phyloP scores from a whole-genome alignment of 2,888 invertebrate genomes.

The Yponomeuta cagnagella region DNA sequence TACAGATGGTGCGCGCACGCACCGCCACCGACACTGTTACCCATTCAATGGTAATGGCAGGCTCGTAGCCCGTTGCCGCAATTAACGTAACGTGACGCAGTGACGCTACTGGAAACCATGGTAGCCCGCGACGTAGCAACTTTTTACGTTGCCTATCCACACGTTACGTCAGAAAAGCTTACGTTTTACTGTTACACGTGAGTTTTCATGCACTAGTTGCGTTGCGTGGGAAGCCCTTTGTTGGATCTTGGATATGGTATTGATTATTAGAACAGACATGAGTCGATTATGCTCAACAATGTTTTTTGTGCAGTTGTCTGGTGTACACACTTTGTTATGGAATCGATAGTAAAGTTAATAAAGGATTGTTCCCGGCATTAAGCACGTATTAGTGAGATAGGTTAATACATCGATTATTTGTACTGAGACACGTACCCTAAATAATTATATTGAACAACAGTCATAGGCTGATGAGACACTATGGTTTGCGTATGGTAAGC shows the following conservation, averaged over 20 bases:
- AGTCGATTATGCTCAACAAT: background rate
- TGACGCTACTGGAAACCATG: slow-evolving; percentile 13
- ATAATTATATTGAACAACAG: no score
- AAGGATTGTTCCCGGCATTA: no score
- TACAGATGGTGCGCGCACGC: slow-evolving; percentile 4
- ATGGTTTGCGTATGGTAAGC: no score
- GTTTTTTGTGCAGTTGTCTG: background rate
- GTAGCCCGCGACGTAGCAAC: background rate
- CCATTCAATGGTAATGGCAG: slow-evolving; percentile 43
- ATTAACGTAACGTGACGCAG: slow-evolving; percentile 21
- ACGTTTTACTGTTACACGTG: slow-evolving; percentile 4
- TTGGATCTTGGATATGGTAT: background rate
- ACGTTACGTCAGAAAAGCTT: slow-evolving; percentile 3
- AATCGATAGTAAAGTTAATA: no score
- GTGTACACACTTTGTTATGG: background rate
- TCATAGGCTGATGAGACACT: no score
- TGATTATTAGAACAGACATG: slow-evolving; percentile 6
- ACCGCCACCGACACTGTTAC: slow-evolving; percentile 29
- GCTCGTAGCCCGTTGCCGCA: slow-evolving; percentile 23
- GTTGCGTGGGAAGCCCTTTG: slow-evolving; percentile 14
- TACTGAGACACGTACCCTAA: no score
- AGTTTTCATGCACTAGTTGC: slow-evolving; percentile 15
- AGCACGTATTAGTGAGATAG: no score
- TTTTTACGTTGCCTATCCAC: slow-evolving; percentile 5
- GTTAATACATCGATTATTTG: no score